Evolutionary conservation across 2,888 invertebrate species (phyloP).

Genomic region (Leptopilina syphax): DNA sequence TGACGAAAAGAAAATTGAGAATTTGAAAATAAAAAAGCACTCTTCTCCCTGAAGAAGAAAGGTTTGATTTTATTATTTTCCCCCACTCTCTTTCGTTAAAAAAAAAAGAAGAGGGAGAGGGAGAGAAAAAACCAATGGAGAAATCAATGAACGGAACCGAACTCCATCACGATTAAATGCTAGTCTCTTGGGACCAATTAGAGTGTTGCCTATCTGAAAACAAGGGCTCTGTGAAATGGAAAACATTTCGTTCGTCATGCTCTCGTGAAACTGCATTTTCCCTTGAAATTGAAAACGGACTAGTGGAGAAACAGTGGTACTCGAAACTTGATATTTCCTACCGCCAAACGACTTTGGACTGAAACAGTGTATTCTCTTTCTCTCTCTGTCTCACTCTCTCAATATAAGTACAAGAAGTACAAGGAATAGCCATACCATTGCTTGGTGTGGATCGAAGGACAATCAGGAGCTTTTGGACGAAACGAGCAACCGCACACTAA

Average conservation of each 20-base stretch:
- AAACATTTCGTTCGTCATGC: slow-evolving; percentile 26
- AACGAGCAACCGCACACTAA: slow-evolving; percentile 29
- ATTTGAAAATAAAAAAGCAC: too few species aligned
- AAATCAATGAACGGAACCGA: slow-evolving; percentile 35
- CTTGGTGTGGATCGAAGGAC: slow-evolving; percentile 16
- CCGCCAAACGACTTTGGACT: slow-evolving; percentile 26
- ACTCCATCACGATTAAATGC: slow-evolving; percentile 32
- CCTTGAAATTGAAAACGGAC: slow-evolving; percentile 29
- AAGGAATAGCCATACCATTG: neutral
- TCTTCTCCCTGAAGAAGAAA: too few species aligned
- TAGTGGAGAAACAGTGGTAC: slow-evolving; percentile 19
- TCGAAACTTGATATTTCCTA: slow-evolving; percentile 32
- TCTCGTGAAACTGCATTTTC: slow-evolving; percentile 23
- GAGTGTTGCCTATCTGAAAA: slow-evolving; percentile 34
- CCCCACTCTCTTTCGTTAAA: neutral
- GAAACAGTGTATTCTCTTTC: neutral
- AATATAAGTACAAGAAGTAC: slow-evolving; percentile 21
- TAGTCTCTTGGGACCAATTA: slow-evolving; percentile 31
- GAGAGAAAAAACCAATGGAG: slow-evolving; percentile 15
- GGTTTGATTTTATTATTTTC: neutral
- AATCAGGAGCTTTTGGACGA: slow-evolving; percentile 32
- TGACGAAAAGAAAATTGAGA: too few species aligned
- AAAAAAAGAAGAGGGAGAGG: neutral
- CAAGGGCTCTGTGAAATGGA: slow-evolving; percentile 28
- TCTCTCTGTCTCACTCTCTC: too few species aligned